phyloP scores from a whole-genome alignment of 2,113 vertebrate genomes.

The Fukomys damarensis region DNA sequence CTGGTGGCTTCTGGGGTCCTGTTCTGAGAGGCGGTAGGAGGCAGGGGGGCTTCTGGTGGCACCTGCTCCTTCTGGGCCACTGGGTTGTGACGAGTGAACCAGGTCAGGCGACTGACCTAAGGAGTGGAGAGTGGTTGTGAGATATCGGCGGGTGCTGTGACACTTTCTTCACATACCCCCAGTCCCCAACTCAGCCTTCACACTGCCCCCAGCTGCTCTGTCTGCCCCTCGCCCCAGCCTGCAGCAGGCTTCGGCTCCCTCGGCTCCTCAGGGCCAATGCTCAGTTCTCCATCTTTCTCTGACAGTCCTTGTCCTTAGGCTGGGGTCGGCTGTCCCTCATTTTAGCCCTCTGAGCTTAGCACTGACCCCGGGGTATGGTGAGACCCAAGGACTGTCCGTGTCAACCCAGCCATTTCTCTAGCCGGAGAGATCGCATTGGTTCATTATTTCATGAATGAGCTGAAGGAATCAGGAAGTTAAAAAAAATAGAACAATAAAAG shows the following conservation, averaged over 20 bases:
- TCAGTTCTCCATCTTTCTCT: not conserved
- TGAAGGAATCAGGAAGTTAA: not conserved
- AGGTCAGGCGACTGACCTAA: conserved; percentile 93
- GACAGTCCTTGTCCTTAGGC: not conserved
- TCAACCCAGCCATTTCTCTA: not conserved
- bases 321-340: not conserved
- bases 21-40: not conserved
- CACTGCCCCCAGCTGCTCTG: not conserved
- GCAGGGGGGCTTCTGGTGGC: not conserved
- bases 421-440: not conserved
- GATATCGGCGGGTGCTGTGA: accelerated
- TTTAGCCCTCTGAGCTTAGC: not conserved
- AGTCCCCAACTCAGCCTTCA: not conserved
- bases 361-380: too few species aligned
- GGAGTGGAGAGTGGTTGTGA: not conserved
- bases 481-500: not conserved
- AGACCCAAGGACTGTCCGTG: not conserved
- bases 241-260: not conserved
- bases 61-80: conserved; percentile 70
- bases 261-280: not conserved
- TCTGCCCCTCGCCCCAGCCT: accelerated
- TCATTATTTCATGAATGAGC: not conserved
- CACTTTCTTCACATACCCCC: not conserved
- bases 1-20: not conserved
- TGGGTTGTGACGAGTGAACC: conserved; percentile 91